Percentiles rank a stretch among this genome's conserved stretches.
Conservation (phyloP, 2,888 invertebrate genomes). For the Aspidapion aeneum region DNA sequence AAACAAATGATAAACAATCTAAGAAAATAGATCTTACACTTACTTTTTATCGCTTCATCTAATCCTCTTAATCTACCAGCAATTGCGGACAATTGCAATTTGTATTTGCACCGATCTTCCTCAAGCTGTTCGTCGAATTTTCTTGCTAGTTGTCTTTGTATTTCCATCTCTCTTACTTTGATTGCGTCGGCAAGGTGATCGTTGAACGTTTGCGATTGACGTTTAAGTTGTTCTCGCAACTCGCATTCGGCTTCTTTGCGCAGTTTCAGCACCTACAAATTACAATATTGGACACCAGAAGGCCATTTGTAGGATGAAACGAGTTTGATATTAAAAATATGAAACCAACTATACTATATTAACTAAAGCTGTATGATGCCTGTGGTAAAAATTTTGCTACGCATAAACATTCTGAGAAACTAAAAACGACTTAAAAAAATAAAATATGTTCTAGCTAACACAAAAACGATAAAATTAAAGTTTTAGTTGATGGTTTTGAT, state of each 20-base stretch:
- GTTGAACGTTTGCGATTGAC: conserved; percentile 82
- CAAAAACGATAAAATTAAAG: too few species aligned
- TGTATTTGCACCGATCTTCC: conserved; percentile 63
- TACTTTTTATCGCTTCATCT: conserved; percentile 71
- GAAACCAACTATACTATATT: too few species aligned
- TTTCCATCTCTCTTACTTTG: conserved; percentile 49
- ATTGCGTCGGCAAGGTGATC: conserved; percentile 77
- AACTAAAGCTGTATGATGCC: too few species aligned
- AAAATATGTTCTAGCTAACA: too few species aligned
- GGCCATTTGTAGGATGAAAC: too few species aligned
- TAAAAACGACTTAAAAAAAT: too few species aligned
- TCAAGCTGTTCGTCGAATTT: conserved; percentile 65
- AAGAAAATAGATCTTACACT: conserved; percentile 36
- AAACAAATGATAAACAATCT: too few species aligned
- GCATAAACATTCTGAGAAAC: too few species aligned
- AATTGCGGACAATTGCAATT: conserved; percentile 68
- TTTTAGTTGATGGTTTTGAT: too few species aligned
- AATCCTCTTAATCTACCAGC: conserved; percentile 73
- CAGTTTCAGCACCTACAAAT: conserved; percentile 58
- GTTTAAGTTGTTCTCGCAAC: conserved; percentile 72
- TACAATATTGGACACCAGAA: neutral
- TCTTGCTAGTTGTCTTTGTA: conserved; percentile 52
- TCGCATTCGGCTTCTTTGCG: conserved; percentile 67
- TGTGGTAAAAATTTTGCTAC: too few species aligned
- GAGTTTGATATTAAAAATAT: too few species aligned